Evolutionary conservation across 2,113 vertebrate species (phyloP).

Genomic region (Cricetomys ansorgei): DNA sequence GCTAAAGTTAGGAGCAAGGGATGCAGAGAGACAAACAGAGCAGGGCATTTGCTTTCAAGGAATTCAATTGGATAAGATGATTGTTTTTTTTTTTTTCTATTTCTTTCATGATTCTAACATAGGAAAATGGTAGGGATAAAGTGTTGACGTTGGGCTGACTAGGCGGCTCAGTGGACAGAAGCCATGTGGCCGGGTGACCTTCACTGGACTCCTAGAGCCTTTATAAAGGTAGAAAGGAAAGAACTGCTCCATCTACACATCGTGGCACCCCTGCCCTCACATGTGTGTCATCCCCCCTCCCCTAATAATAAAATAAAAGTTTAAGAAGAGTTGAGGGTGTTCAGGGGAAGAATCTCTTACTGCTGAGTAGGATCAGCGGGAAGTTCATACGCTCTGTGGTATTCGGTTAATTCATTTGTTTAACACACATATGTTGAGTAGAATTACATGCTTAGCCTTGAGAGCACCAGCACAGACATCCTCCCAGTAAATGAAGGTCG

Average conservation of each 20-base stretch:
- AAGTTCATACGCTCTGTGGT: background rate
- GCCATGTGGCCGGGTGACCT: background rate
- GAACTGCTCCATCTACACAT: no score
- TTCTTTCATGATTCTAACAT: background rate
- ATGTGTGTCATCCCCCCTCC: background rate
- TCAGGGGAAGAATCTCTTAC: background rate
- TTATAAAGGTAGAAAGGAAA: background rate
- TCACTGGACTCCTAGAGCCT: background rate
- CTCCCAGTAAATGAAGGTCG: background rate
- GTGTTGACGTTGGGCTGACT: background rate
- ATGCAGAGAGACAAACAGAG: background rate
- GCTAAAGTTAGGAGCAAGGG: background rate
- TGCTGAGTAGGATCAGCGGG: background rate
- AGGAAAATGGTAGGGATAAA: background rate
- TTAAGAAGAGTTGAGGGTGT: background rate
- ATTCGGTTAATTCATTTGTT: background rate
- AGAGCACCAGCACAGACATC: background rate
- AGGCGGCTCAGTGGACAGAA: background rate
- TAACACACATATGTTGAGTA: accelerated
- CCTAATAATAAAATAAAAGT: background rate
- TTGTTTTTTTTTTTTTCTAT: background rate
- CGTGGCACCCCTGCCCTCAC: background rate
- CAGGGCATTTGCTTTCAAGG: background rate
- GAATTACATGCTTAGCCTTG: background rate
- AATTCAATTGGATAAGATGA: background rate